Conservation (phyloP, 2,113 vertebrate species). For the Sceloporus undulatus region DNA sequence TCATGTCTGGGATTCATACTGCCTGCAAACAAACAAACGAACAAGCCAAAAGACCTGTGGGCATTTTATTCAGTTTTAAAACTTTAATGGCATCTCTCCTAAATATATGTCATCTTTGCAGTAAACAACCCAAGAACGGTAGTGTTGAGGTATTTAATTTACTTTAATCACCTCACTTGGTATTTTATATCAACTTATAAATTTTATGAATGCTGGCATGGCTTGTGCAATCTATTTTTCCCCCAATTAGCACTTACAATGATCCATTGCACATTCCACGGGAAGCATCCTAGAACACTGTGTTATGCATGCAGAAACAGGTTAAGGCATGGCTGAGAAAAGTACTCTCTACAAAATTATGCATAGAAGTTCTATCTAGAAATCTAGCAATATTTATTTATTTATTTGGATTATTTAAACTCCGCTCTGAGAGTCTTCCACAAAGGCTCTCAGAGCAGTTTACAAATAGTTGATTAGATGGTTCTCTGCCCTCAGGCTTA, state of each 20-base stretch:
- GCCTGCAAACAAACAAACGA: background rate
- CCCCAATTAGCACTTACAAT: conserved; percentile 39
- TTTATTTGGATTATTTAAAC: no score
- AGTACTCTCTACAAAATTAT: background rate
- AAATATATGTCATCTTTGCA: conserved; percentile 20
- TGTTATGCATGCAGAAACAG: background rate
- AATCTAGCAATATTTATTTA: background rate
- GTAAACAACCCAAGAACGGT: conserved; percentile 14
- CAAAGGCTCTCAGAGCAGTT: no score
- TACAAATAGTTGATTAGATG: no score
- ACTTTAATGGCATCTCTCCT: background rate
- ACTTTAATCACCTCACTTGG: conserved; percentile 31
- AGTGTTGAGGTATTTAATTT: conserved; percentile 30
- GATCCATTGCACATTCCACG: conserved; percentile 15
- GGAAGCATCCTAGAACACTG: background rate
- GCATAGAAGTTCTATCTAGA: background rate
- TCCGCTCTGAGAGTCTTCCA: no score
- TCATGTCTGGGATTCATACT: conserved; percentile 31
- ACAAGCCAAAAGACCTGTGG: background rate
- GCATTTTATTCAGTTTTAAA: conserved; percentile 32
- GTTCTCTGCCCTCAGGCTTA: no score
- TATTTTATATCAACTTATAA: conserved; percentile 9
- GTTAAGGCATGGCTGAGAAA: background rate
- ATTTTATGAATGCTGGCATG: conserved; percentile 17
- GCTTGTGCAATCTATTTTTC: conserved; percentile 33